Evolutionary conservation across 1,140 invertebrate genomes (phyloP).

Genomic region (Araneus ventricosus): DNA sequence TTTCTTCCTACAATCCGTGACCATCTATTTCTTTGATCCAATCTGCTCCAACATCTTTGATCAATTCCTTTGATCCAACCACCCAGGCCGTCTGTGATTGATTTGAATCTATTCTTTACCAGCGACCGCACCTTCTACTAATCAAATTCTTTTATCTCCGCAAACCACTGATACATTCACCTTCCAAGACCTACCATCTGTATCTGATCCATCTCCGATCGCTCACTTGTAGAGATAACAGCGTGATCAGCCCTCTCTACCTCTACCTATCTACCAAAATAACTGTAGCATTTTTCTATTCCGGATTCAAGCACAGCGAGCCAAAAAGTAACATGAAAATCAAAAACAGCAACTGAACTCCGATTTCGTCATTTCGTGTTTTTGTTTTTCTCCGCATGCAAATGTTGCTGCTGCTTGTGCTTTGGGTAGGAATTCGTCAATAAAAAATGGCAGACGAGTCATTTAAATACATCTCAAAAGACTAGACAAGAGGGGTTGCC

Average conservation of each 20-base stretch:
- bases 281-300: conserved; percentile 8
- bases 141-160: conserved; percentile 12
- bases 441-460: too few species aligned
- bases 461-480: too few species aligned
- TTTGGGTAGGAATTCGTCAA: too few species aligned
- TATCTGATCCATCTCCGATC: background rate
- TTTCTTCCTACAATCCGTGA: too few species aligned
- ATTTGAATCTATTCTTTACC: background rate
- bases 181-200: background rate
- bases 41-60: too few species aligned
- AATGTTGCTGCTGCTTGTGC: too few species aligned
- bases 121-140: background rate
- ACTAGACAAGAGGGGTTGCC: too few species aligned
- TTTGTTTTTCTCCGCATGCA: background rate
- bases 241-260: background rate
- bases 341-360: background rate
- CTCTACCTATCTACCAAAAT: conserved; percentile 22
- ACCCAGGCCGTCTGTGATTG: too few species aligned
- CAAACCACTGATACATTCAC: background rate
- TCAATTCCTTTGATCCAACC: too few species aligned
- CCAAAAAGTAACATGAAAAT: background rate
- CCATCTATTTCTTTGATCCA: too few species aligned
- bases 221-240: background rate
- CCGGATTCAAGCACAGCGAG: conserved; percentile 13
- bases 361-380: background rate